phyloP scores from a whole-genome alignment of 2,888 invertebrate species.

The Labia minor region DNA sequence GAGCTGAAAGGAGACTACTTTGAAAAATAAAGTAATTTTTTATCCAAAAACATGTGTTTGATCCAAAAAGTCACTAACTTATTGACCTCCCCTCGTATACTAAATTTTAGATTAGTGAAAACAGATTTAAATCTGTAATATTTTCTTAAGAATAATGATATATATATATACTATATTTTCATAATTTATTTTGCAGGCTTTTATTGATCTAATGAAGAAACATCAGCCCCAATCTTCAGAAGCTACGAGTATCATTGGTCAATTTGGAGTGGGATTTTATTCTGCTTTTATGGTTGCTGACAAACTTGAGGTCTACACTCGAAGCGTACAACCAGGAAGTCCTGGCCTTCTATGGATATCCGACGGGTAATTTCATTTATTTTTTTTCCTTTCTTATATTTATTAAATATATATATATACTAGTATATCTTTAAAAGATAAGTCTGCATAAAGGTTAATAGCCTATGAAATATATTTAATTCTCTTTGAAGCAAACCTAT shows the following conservation, averaged over 20 bases:
- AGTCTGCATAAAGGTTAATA: no score
- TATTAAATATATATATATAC: not conserved
- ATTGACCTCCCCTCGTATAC: no score
- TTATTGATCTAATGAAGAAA: slow-evolving; percentile 70
- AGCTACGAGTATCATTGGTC: slow-evolving; percentile 76
- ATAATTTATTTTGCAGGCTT: slow-evolving; percentile 45
- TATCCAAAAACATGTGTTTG: no score
- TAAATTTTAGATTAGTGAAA: no score
- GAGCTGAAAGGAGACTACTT: no score
- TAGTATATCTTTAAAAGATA: not conserved
- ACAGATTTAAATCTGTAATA: no score
- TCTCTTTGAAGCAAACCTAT: no score
- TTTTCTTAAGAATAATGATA: no score
- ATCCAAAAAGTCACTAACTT: no score
- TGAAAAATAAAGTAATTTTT: no score
- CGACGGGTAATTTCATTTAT: slow-evolving; percentile 59
- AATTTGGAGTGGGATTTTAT: slow-evolving; percentile 98
- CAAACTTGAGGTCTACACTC: slow-evolving; percentile 83
- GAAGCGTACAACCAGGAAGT: slow-evolving; percentile 51
- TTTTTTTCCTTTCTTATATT: slow-evolving; percentile 16
- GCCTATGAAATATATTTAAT: no score
- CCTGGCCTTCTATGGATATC: slow-evolving; percentile 79
- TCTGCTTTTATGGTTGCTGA: slow-evolving; percentile 96
- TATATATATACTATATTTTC: no score
- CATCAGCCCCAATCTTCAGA: slow-evolving; percentile 49